Evolutionary conservation across 1,140 invertebrate species (phyloP).

Genomic region (Drosophila pallidifrons): DNA sequence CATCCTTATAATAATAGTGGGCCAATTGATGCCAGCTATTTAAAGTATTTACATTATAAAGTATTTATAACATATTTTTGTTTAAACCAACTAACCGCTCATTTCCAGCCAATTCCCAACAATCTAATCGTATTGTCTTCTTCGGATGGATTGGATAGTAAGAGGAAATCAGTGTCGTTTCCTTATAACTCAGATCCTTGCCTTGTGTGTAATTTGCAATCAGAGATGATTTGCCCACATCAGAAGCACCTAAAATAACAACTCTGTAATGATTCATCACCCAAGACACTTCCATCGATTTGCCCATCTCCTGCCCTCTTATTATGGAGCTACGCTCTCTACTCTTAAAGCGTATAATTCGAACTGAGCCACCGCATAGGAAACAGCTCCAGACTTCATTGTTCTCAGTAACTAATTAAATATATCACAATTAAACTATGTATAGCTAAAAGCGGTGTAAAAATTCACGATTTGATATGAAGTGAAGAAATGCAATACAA

Average conservation of each 20-base stretch:
- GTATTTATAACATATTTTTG: background rate
- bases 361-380: background rate
- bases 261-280: conserved; percentile 10
- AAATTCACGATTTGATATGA: too few relatives aligned
- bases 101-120: conserved; percentile 27
- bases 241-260: conserved; percentile 22
- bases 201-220: background rate
- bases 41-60: background rate
- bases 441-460: too few relatives aligned
- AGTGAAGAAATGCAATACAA: too few relatives aligned
- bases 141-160: background rate
- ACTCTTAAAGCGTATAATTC: background rate
- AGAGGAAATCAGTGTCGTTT: conserved; percentile 11
- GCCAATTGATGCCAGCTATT: conserved; percentile 25
- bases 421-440: background rate
- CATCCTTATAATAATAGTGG: conserved; percentile 17
- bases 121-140: background rate
- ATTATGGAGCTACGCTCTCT: background rate
- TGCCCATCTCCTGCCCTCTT: background rate
- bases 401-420: background rate
- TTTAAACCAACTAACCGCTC: conserved; percentile 14
- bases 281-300: background rate
- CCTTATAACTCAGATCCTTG: background rate
- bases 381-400: background rate
- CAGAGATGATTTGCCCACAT: conserved; percentile 27